Evolutionary conservation across 2,888 invertebrate species (phyloP), one percentile per base, ranked within the genome.

Genomic region (Petrolisthes manimaculis): DNA sequence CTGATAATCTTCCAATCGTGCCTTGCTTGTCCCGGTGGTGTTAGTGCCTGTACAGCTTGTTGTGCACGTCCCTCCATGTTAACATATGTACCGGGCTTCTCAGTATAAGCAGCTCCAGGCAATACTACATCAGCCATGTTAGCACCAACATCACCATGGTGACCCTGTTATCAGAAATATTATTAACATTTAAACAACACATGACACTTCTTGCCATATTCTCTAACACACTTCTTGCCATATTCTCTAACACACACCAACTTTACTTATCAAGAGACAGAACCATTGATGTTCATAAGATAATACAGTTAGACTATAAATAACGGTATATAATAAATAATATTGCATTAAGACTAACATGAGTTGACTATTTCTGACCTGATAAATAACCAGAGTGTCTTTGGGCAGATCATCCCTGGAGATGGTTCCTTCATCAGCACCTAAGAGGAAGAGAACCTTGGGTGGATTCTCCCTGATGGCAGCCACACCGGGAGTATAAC

Each of bases 1-100:
- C 99, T 95, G 92, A 99, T 95, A 92, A 99, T 97, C 94, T 99
- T 99, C 99, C 99, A 99, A 94, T 99, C 99, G 92, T 97, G 97
- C 83, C 99, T 95, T 0, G 98, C 99, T 93, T 96, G 94, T 74
- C 98, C 98, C 0, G 99, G 99, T 88, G 98, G 97, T 21, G 97
- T 95, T 75, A 98, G 96, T 37, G 98, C 98, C 4, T 95, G 94
- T 61, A 96, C 94, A 0, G 98, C 97, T 94, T 97, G 96, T 93
- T 99, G 99, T 67, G 98, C 95, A 91, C 99, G 95, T 1, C 99
- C 99, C 94, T 99, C 99, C 0, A 98, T 99, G 94, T 99, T 99
- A 67, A 91, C 91, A 78, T 91, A 91, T 0, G 93, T 94, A 18
- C 91, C 92, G n/a, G 92, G 92, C 94, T 99, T 99, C 94, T 99